Conservation (phyloP, 1,140 invertebrate genomes). For the Conus betulinus region DNA sequence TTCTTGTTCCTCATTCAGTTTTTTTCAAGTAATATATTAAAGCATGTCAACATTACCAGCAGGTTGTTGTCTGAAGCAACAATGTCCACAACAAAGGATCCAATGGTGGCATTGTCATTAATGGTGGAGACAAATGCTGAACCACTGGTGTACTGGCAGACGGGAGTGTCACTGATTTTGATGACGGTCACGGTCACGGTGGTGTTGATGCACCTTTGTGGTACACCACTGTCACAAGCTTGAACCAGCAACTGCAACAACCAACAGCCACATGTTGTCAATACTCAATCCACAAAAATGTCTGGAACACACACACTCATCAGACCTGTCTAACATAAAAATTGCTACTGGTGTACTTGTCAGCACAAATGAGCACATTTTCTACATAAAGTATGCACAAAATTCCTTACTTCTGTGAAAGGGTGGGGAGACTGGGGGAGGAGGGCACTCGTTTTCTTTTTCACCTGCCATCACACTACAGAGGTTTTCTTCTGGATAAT, state of each 20-base stretch:
- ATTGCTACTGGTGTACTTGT: no score
- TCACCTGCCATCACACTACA: no score
- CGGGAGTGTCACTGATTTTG: slow-evolving; percentile 86
- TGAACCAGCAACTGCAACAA: slow-evolving; percentile 82
- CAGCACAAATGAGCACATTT: no score
- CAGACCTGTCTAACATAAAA: no score
- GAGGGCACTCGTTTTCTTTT: no score
- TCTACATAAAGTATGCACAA: no score
- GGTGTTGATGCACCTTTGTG: slow-evolving; percentile 89
- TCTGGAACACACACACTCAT: no score
- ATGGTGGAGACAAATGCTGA: slow-evolving; percentile 59
- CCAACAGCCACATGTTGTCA: not conserved
- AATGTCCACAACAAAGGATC: slow-evolving; percentile 38
- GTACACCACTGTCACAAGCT: slow-evolving; percentile 89
- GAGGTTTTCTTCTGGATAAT: no score
- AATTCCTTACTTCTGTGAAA: no score
- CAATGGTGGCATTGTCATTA: slow-evolving; percentile 39
- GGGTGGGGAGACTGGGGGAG: no score
- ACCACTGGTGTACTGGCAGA: slow-evolving; percentile 80
- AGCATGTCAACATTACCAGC: slow-evolving; percentile 33
- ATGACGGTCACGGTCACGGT: slow-evolving; percentile 86
- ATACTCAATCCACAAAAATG: no score
- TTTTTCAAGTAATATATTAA: not conserved
- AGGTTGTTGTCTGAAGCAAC: slow-evolving; percentile 43
- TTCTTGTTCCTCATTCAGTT: not conserved